These are phyloP conservation scores for Ophioninae sp. DNA, from an alignment of 2,888 invertebrate species.

Conservation along the genomic window DNA sequence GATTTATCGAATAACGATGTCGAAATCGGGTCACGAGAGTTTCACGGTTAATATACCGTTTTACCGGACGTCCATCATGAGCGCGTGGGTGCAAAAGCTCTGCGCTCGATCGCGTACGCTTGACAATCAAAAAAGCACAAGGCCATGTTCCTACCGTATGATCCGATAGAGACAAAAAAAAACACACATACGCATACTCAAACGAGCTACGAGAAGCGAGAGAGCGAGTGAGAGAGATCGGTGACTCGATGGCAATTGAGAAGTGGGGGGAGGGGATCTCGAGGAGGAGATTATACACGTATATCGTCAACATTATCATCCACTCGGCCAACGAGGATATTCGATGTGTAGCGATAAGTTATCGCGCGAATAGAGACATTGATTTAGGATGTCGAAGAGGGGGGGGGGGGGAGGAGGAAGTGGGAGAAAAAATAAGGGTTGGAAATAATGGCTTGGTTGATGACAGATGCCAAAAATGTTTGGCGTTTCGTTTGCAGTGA, in stretches of 20 bases:
- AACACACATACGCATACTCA: background rate
- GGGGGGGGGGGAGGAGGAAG: background rate
- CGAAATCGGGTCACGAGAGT: constrained; percentile 16
- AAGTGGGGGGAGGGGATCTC: background rate
- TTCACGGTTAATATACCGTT: constrained; percentile 19
- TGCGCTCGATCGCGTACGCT: constrained; percentile 27
- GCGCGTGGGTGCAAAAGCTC: constrained; percentile 15
- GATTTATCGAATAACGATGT: constrained; percentile 13
- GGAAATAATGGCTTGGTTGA: constrained; percentile 16
- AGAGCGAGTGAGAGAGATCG: background rate
- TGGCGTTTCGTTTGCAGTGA: constrained; percentile 4
- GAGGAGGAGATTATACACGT: background rate
- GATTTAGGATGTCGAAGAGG: constrained; percentile 60
- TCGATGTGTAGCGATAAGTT: constrained; percentile 59
- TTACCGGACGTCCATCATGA: background rate
- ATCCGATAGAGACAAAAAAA: background rate
- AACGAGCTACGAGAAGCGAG: constrained; percentile 9
- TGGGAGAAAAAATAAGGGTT: background rate
- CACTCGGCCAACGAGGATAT: constrained; percentile 17
- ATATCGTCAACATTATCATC: constrained; percentile 33
- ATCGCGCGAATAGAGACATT: constrained; percentile 66
- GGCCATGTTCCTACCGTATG: constrained; percentile 28
- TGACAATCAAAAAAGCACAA: constrained; percentile 62
- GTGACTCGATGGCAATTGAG: background rate
- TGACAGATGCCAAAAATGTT: constrained; percentile 57